phyloP scores from a whole-genome alignment of 2,888 invertebrate species.

The Arge pagana region DNA sequence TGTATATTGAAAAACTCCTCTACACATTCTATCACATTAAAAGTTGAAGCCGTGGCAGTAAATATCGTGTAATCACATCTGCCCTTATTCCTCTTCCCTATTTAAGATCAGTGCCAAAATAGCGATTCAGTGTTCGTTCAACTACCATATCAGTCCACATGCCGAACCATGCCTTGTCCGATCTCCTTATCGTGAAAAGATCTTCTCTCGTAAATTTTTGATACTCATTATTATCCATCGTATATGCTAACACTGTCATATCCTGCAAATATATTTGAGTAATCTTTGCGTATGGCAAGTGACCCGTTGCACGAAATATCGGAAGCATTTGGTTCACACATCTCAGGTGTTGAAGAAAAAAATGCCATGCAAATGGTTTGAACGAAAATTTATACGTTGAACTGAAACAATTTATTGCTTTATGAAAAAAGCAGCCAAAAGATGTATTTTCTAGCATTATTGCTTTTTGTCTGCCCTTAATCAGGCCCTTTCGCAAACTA shows the following conservation, averaged over 20 bases:
- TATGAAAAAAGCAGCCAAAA: no score
- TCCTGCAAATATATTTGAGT: slow-evolving; percentile 36
- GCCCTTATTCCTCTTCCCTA: slow-evolving; percentile 31
- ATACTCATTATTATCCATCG: slow-evolving; percentile 23
- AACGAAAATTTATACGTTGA: no score
- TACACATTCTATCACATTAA: slow-evolving; percentile 27
- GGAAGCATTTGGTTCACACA: slow-evolving; percentile 32
- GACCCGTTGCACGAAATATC: slow-evolving; percentile 34
- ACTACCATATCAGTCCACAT: slow-evolving; percentile 28
- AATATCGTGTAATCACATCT: slow-evolving; percentile 23
- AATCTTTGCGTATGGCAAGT: slow-evolving; percentile 36
- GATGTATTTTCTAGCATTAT: no score
- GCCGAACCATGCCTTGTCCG: slow-evolving; percentile 28
- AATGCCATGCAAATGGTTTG: no score
- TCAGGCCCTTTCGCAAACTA: no score
- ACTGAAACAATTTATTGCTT: no score
- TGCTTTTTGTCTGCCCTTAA: no score
- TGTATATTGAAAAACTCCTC: slow-evolving; percentile 27
- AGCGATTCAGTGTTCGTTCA: slow-evolving; percentile 23
- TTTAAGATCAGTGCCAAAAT: slow-evolving; percentile 32
- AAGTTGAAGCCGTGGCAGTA: slow-evolving; percentile 27
- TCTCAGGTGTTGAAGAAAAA: slow-evolving; percentile 30
- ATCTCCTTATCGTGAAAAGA: slow-evolving; percentile 25
- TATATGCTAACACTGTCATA: slow-evolving; percentile 25
- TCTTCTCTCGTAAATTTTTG: slow-evolving; percentile 23